phyloP scores from a whole-genome alignment of 1,140 invertebrate genomes.

The Samia ricini region DNA sequence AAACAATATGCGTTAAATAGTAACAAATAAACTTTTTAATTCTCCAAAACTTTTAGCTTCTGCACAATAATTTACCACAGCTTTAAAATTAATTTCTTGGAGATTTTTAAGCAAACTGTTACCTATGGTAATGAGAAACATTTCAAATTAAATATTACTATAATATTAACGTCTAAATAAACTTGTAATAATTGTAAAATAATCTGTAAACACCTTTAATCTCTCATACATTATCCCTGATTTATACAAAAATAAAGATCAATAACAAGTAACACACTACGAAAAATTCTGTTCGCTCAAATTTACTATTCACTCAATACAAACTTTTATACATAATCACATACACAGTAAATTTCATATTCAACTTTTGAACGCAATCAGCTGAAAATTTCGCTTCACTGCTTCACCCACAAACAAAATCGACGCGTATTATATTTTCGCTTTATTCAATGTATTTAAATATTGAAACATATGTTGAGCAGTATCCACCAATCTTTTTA shows the following conservation, averaged over 20 bases:
- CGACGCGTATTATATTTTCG: not conserved
- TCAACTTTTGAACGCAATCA: conserved; percentile 33
- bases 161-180: no score
- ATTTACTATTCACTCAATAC: conserved; percentile 16
- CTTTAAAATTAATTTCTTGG: no score
- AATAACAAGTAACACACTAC: not conserved
- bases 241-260: not conserved
- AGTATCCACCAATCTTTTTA: no score
- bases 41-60: no score
- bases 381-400: conserved; percentile 15
- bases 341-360: conserved; percentile 19
- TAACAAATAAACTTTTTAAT: no score
- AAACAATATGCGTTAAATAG: no score
- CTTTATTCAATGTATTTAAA: not conserved
- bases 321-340: conserved; percentile 21
- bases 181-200: no score
- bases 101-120: no score
- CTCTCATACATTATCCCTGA: no score
- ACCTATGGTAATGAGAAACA: no score
- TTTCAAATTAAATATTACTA: no score
- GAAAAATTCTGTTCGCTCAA: conserved; percentile 26
- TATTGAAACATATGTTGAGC: not conserved
- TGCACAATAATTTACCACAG: no score
- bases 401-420: conserved; percentile 5
- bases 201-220: not conserved